Conservation (phyloP, 2,797 vertebrate species). For the Hypotaenidia okinawae region DNA sequence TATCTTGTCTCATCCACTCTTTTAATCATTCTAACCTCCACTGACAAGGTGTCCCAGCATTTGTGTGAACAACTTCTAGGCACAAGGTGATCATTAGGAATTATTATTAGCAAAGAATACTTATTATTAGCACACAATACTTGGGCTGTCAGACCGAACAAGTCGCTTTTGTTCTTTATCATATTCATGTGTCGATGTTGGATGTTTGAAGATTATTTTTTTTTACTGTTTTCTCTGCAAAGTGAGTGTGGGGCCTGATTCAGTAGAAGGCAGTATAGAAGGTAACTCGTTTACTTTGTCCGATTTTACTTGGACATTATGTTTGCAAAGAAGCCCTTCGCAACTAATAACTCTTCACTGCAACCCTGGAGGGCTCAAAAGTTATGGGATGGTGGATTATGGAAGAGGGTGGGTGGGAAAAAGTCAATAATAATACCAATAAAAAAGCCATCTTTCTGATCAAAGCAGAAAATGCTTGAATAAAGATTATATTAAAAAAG, state of each 20-base stretch:
- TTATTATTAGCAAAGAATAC: neutral
- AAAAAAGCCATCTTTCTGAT: slow-evolving; percentile 49
- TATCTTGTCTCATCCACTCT: neutral
- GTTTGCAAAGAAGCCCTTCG: slow-evolving; percentile 46
- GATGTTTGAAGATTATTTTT: neutral
- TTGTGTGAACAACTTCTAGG: neutral
- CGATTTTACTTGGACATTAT: neutral
- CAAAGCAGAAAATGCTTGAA: slow-evolving; percentile 59
- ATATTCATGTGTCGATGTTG: neutral
- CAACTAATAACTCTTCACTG: slow-evolving; percentile 14
- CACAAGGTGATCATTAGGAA: neutral
- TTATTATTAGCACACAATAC: neutral
- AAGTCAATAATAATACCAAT: slow-evolving; percentile 56
- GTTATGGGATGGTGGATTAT: neutral
- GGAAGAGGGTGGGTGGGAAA: slow-evolving; percentile 39
- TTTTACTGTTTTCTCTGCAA: neutral
- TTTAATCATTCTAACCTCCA: neutral
- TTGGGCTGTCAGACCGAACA: neutral
- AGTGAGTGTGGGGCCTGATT: neutral
- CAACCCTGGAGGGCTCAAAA: slow-evolving; percentile 25
- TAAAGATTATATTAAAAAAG: slow-evolving; percentile 69
- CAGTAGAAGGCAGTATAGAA: neutral
- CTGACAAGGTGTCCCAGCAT: neutral
- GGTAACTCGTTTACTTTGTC: neutral
- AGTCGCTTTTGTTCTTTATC: neutral